Base-by-base conservation (phyloP, 2,888 invertebrate genomes). In the Margaritifera margaritifera region DNA sequence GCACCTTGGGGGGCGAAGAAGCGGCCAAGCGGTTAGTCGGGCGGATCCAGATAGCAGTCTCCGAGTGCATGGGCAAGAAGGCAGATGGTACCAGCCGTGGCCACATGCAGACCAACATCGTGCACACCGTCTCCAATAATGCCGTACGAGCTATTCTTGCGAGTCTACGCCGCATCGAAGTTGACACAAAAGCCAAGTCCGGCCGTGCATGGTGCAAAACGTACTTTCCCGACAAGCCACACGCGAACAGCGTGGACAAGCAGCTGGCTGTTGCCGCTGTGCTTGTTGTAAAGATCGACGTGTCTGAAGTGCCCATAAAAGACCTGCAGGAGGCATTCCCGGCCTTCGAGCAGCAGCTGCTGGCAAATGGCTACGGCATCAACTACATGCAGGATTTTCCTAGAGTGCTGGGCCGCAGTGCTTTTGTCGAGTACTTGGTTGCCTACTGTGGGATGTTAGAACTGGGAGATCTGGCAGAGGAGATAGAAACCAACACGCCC, bases 371-470 rank as follows among this genome's bases (percentile, higher is more conserved):
- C 51, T 62, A 62, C 24, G 62, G 53, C 55, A 64, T 64, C 25
- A 55, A 64, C 64, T 64, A 64, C 31, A 64, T 27, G 15, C 57
- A 55, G 31, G 65, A 65, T 24, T 58, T 65, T 58, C 58, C 65
- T 19, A 31, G 65, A 27, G 62, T 62, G 15, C 62, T 62, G 20
- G 52, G 24, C 51, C 62, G 62, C 19, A 18, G n/a, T 51, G 24
- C 62, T 51, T 53, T 62, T 27, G 53, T 15, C 20, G 58, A 15
- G 62, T 24, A 62, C 62, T 11, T 62, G 53, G 64, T 27, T 19
- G n/a, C 62, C 18, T 18, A 15, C 25, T n/a, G 52, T 22, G 25
- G 55, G 64, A 53, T 19, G 19, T 18, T 19, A 53, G 53, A 19
- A 53, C 53, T 53, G n/a, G n/a, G n/a, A n/a, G n/a, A n/a, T n/a